Conservation (phyloP, 2,113 vertebrate genomes). For the Otocyon megalotis region DNA sequence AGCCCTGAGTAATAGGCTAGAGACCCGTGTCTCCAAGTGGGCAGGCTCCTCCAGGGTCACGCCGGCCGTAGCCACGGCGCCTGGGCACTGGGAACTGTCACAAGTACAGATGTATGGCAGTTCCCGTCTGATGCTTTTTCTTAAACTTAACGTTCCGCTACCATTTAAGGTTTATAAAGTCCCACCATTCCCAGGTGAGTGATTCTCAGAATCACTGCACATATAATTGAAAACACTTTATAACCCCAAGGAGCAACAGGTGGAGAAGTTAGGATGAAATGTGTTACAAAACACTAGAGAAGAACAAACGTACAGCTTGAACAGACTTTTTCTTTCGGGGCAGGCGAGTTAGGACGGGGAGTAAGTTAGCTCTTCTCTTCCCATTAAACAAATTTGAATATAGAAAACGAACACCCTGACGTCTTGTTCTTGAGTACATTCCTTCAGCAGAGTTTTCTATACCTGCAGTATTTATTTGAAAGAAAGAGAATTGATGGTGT, state of each 20-base stretch:
- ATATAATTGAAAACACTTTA: slow-evolving; percentile 65
- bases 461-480: background rate
- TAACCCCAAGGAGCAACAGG: slow-evolving; percentile 60
- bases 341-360: background rate
- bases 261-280: slow-evolving; percentile 19
- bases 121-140: slow-evolving; percentile 53
- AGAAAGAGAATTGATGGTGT: background rate
- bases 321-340: background rate
- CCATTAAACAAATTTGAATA: background rate
- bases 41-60: background rate
- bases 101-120: background rate
- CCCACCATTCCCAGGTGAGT: slow-evolving; percentile 47
- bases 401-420: background rate
- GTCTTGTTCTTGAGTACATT: slow-evolving; percentile 5
- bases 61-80: background rate
- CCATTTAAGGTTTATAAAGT: slow-evolving; percentile 61
- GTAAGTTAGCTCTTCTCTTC: background rate
- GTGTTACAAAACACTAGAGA: background rate
- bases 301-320: background rate
- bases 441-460: background rate
- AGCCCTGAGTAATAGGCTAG: slow-evolving; percentile 28
- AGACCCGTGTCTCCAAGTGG: background rate
- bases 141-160: slow-evolving; percentile 32
- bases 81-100: background rate
- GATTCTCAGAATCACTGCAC: slow-evolving; percentile 68